These are phyloP conservation scores for Oriolus oriolus DNA, from an alignment of 2,113 vertebrate genomes.

Conservation along the genomic window DNA sequence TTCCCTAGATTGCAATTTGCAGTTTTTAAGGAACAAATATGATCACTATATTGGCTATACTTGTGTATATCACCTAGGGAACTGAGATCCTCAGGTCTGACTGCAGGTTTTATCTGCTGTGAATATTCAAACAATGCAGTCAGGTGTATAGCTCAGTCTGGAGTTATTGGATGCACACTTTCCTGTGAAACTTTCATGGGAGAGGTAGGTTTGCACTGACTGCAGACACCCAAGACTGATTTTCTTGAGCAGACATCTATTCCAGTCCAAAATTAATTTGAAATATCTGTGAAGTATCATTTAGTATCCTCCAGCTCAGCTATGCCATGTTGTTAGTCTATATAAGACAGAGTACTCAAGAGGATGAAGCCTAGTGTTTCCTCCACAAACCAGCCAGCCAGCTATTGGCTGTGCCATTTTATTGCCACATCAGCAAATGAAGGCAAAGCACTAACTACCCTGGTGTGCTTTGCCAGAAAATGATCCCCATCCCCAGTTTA, in stretches of 20 bases:
- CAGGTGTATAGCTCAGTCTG: background rate
- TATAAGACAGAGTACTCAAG: too few species aligned
- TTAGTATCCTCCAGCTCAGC: background rate
- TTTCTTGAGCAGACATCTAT: background rate
- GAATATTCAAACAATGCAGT: background rate
- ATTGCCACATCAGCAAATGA: background rate
- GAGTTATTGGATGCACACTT: background rate
- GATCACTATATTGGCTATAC: background rate
- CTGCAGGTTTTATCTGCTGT: background rate
- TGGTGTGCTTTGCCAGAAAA: background rate
- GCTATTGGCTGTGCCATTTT: background rate
- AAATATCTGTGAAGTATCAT: background rate
- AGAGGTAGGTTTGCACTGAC: background rate
- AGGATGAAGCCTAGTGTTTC: accelerated
- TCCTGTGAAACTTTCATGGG: background rate
- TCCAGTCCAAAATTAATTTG: background rate
- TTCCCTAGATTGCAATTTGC: background rate
- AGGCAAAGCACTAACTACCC: background rate
- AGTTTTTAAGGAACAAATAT: background rate
- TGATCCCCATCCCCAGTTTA: background rate
- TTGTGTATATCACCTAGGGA: background rate
- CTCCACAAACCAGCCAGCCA: background rate
- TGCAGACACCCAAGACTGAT: background rate
- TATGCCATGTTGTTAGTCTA: background rate
- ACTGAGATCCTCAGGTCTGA: background rate